Percentiles rank a stretch among this genome's conserved stretches.
phyloP scores from a whole-genome alignment of 2,797 vertebrate genomes.

The Psittacula derbiana region DNA sequence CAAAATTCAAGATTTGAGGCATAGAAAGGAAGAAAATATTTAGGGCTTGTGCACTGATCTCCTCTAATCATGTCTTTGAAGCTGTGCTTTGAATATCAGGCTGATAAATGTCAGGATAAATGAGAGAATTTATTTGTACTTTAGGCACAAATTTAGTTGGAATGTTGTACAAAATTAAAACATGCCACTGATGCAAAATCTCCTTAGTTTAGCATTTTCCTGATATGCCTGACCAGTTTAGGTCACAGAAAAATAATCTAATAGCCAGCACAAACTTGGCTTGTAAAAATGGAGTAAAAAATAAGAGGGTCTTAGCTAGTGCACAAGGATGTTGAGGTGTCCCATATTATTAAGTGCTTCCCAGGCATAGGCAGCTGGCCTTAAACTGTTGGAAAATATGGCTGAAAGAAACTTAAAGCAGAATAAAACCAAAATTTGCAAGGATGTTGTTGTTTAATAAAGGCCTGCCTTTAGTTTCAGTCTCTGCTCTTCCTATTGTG shows the following conservation, averaged over 20 bases:
- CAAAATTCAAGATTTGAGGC: slow-evolving; percentile 41
- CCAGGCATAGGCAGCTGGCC: neutral
- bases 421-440: neutral
- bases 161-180: neutral
- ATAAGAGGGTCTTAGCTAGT: neutral
- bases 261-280: neutral
- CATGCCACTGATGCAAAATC: neutral
- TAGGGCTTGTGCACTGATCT: neutral
- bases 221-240: neutral
- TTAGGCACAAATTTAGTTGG: neutral
- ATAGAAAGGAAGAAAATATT: slow-evolving; percentile 61
- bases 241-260: neutral
- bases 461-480: neutral
- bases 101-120: slow-evolving; percentile 56
- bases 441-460: neutral
- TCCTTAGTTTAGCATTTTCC: neutral
- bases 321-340: neutral
- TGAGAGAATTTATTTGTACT: slow-evolving; percentile 29
- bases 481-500: neutral
- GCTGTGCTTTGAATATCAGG: slow-evolving; percentile 37
- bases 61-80: slow-evolving; percentile 48
- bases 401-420: neutral
- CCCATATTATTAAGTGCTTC: neutral
- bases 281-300: neutral
- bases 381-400: neutral